These are phyloP conservation scores for Rhinogobio ventralis DNA, from an alignment of 2,797 vertebrate species.

Conservation along the genomic window DNA sequence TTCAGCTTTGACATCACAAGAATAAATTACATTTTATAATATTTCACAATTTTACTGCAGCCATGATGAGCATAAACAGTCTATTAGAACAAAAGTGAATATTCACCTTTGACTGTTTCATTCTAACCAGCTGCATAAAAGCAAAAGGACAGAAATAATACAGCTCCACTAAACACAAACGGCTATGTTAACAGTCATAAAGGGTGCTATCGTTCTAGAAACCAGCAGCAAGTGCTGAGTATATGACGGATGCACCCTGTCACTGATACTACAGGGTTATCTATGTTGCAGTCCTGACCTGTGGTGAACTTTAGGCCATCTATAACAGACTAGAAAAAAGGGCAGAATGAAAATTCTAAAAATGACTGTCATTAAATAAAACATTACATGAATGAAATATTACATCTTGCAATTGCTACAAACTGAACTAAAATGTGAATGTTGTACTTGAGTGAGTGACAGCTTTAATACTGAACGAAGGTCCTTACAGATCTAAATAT, in stretches of 20 bases:
- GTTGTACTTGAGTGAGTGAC: not conserved
- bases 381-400: no score
- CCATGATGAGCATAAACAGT: not conserved
- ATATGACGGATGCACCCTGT: conserved; percentile 3
- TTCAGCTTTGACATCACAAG: not conserved
- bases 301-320: conserved; percentile 10
- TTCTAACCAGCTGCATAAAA: not conserved
- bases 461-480: conserved; percentile 55
- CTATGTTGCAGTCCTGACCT: not conserved
- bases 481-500: conserved; percentile 48
- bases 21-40: not conserved
- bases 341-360: not conserved
- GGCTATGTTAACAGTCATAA: not conserved
- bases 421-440: not conserved
- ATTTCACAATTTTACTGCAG: not conserved
- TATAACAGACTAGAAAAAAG: no score
- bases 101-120: not conserved
- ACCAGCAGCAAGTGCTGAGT: not conserved
- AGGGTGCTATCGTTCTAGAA: not conserved
- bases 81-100: not conserved
- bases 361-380: not conserved
- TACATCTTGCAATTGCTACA: not conserved
- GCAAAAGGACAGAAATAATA: not conserved
- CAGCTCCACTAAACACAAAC: not conserved
- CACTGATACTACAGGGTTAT: conserved; percentile 10